Base-by-base conservation (phyloP, 2,888 invertebrate genomes). In the Abrostola triplasia region DNA sequence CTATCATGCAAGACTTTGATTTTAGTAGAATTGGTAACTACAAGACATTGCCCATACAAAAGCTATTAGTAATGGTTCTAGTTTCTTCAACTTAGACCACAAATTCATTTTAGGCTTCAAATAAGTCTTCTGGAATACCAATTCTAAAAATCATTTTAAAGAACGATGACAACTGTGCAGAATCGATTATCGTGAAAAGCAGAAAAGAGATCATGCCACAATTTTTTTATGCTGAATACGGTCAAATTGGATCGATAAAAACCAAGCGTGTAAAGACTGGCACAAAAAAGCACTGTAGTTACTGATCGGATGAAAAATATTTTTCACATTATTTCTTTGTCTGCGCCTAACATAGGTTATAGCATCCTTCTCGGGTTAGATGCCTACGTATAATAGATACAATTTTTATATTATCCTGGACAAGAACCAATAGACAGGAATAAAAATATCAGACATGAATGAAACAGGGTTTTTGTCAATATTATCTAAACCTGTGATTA, bases 141-240 rank as follows among this genome's bases (percentile, higher is more conserved):
- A 79, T 73, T 76, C 52, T 51, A 53, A 60, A 71, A 59, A 50
- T 52, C 13, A 56, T 24, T 54, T 50, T 12, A 53, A 37, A 53
- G 44, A 48, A 53, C 55, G 50, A 70, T 63, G 49, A 47, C 53
- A 49, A 37, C 62, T 58, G 62, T 24, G 12, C 24, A 65, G 38
- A 79, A 79, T 77, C 64, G 73, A 77, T 79, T 72, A 65, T 24
- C 35, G 42, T 44, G 52, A 47, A 65, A 64, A 65, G 12, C 36
- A 50, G 49, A 64, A 72, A 64, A 40, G 38, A 50, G 60, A 56
- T 40, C 64, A 62, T 56, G 13, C 6, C 56, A 35, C 48, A 11
- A 24, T 48, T 63, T 55, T n/a, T 74, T 59, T 9, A 36, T n/a
- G 8, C 9, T 13, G 8, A 65, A 59, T 50, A 6, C 54, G 42